Evolutionary conservation across 2,113 vertebrate genomes (phyloP).

Genomic region (Donacobius atricapilla): DNA sequence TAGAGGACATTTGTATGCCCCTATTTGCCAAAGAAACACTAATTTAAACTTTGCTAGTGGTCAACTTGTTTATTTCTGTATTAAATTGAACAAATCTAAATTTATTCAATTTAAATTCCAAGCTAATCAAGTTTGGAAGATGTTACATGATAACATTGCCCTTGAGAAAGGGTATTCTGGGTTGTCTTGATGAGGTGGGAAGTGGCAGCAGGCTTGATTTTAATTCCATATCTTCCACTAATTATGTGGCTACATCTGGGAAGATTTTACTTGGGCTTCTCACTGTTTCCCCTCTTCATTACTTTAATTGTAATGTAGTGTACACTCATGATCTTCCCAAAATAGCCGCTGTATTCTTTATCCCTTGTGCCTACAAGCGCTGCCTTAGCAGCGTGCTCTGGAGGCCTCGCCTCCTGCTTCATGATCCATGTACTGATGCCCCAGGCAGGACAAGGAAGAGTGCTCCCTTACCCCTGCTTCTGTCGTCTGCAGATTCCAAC

Average conservation of each 20-base stretch:
- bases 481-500: background rate
- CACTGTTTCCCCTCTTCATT: background rate
- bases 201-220: background rate
- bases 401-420: background rate
- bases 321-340: background rate
- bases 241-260: background rate
- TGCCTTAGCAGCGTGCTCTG: background rate
- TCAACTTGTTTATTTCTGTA: background rate
- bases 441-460: background rate
- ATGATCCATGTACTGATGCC: accelerated
- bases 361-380: background rate
- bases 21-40: background rate
- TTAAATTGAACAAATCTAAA: background rate
- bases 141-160: accelerated
- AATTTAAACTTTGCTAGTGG: background rate
- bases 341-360: background rate
- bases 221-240: background rate
- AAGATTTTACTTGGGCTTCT: background rate
- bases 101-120: background rate
- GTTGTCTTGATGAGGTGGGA: background rate
- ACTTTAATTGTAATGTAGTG: background rate
- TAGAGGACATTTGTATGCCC: background rate
- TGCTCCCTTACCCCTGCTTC: background rate
- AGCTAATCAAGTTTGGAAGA: background rate
- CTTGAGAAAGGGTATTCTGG: background rate